These are phyloP conservation scores for Taenioides sp. DNA, from an alignment of 2,797 vertebrate species.

Conservation along the genomic window DNA sequence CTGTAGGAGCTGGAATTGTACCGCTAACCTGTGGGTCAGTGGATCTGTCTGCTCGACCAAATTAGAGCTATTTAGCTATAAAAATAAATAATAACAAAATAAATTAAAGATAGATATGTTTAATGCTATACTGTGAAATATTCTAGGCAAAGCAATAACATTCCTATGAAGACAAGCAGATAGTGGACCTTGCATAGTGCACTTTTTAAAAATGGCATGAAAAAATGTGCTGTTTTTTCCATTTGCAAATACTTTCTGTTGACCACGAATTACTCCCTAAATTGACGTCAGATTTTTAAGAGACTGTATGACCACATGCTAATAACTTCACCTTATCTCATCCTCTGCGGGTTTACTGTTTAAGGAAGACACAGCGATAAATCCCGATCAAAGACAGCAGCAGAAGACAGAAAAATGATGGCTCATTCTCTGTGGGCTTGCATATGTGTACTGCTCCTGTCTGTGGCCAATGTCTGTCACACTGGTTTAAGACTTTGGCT, in stretches of 20 bases:
- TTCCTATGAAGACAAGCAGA: background rate
- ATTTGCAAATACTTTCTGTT: background rate
- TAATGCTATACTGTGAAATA: no score
- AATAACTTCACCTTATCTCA: slow-evolving; percentile 29
- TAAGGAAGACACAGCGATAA: slow-evolving; percentile 33
- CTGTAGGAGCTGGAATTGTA: no score
- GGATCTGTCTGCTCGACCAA: no score
- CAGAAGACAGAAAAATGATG: slow-evolving; percentile 36
- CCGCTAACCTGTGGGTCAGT: no score
- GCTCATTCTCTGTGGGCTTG: slow-evolving; percentile 49
- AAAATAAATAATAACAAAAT: no score
- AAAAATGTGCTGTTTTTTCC: background rate
- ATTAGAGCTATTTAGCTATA: no score
- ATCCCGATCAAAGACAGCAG: slow-evolving; percentile 52
- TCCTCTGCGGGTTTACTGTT: slow-evolving; percentile 5
- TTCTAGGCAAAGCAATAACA: background rate
- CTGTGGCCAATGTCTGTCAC: slow-evolving; percentile 68
- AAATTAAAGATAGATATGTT: no score
- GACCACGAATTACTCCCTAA: background rate
- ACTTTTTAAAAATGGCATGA: no score
- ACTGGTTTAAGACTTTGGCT: slow-evolving; percentile 53
- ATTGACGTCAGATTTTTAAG: slow-evolving; percentile 5
- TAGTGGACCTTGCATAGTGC: background rate
- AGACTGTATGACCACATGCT: slow-evolving; percentile 17
- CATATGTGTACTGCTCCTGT: slow-evolving; percentile 55